A percentile compares a stretch with the other conserved stretches of the same genome.
Conservation (phyloP, 2,113 vertebrate species). For the Triplophysa dalaica region DNA sequence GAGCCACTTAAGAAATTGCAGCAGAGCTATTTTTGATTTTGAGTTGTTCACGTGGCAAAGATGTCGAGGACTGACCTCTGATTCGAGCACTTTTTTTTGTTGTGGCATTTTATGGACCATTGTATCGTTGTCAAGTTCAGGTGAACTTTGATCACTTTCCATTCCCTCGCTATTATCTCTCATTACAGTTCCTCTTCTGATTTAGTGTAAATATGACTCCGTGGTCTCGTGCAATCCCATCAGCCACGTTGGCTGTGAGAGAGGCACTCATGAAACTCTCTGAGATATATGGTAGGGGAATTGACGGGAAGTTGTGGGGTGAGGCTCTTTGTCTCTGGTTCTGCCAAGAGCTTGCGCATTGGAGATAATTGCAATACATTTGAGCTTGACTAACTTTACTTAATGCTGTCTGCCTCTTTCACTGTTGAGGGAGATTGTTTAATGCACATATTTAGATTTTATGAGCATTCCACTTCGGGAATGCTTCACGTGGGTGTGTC, state of each 20-base stretch:
- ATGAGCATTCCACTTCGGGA: background rate
- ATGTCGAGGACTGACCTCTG: background rate
- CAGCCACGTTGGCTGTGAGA: background rate
- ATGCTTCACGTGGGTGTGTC: slow-evolving; percentile 3
- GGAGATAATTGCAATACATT: slow-evolving; percentile 37
- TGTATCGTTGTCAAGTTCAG: slow-evolving; percentile 57
- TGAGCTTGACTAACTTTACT: slow-evolving; percentile 1
- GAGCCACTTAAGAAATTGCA: background rate
- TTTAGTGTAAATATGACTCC: slow-evolving; percentile 34
- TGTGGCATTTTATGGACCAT: slow-evolving; percentile 6
- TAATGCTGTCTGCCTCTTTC: background rate
- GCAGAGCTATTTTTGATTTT: background rate
- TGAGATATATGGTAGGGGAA: slow-evolving; percentile 14
- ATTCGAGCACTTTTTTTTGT: background rate
- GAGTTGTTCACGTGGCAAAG: slow-evolving; percentile 33
- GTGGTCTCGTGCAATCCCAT: background rate
- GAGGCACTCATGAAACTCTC: slow-evolving; percentile 6
- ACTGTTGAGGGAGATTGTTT: slow-evolving; percentile 18
- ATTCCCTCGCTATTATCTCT: slow-evolving; percentile 57
- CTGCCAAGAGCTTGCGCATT: slow-evolving; percentile 4
- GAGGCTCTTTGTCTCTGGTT: background rate
- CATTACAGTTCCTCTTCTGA: slow-evolving; percentile 53
- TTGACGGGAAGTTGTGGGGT: slow-evolving; percentile 22
- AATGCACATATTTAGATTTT: background rate
- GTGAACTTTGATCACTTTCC: slow-evolving; percentile 66